These are phyloP conservation scores for Hypolimnas misippus DNA, from an alignment of 2,888 invertebrate genomes.

Conservation along the genomic window DNA sequence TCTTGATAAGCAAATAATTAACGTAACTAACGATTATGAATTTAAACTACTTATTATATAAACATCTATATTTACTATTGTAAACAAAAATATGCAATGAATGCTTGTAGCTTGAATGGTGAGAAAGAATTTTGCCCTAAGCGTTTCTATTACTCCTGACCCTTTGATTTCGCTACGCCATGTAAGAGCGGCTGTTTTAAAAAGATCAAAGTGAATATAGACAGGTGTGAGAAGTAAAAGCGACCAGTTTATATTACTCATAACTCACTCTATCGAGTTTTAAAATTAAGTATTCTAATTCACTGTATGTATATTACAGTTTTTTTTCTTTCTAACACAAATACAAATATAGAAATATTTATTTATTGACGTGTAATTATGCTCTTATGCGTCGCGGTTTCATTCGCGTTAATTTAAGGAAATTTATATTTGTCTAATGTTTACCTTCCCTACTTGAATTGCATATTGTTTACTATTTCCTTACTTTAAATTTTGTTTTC, in stretches of 20 bases:
- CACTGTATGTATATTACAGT: too few relatives aligned
- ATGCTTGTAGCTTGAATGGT: conserved; percentile 15
- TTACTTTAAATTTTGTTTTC: too few relatives aligned
- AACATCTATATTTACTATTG: neutral
- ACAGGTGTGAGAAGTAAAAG: conserved; percentile 42
- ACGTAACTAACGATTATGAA: neutral
- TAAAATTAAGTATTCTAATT: too few relatives aligned
- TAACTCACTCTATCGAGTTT: conserved; percentile 15
- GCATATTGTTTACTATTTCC: too few relatives aligned
- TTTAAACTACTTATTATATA: neutral
- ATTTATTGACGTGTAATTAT: too few relatives aligned
- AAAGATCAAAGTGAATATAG: conserved; percentile 32
- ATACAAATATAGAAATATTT: too few relatives aligned
- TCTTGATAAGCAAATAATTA: too few relatives aligned
- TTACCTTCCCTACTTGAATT: too few relatives aligned
- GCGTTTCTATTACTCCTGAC: conserved; percentile 25
- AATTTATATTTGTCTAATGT: too few relatives aligned
- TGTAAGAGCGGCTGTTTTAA: conserved; percentile 45
- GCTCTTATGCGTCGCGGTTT: too few relatives aligned
- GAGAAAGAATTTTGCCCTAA: conserved; percentile 23
- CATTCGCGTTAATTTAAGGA: too few relatives aligned
- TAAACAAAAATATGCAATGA: neutral
- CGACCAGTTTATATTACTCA: conserved; percentile 23
- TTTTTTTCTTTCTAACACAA: too few relatives aligned
- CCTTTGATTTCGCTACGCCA: conserved; percentile 30